Percentiles rank a stretch among this genome's conserved stretches.
Evolutionary conservation across 2,113 vertebrate species (phyloP).

Genomic region (Oxyura jamaicensis): DNA sequence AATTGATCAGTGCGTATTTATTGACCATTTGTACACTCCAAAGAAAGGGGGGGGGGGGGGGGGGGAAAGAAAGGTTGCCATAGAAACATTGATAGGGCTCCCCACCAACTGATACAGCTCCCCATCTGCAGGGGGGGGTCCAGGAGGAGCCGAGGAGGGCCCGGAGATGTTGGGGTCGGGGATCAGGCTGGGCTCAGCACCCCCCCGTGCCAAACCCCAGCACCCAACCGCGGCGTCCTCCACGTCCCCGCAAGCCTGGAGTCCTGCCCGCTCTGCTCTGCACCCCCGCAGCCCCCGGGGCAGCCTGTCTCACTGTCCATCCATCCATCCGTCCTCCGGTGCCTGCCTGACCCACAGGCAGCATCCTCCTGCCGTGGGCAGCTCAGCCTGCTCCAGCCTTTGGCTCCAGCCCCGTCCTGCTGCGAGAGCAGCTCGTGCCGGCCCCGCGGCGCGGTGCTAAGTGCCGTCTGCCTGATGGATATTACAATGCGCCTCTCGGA

Average conservation of each 20-base stretch:
- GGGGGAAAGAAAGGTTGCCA: conserved; percentile 49
- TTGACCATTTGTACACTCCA: conserved; percentile 40
- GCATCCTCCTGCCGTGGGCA: not conserved
- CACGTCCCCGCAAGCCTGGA: not conserved
- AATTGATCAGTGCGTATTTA: conserved; percentile 67
- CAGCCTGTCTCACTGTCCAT: not conserved
- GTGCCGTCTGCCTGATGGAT: conserved; percentile 9
- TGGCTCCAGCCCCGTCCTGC: not conserved
- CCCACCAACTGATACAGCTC: conserved; percentile 44
- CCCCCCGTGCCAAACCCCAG: not conserved
- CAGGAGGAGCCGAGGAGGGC: not conserved
- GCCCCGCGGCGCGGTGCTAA: not conserved
- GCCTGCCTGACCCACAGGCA: accelerated
- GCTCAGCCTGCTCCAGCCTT: not conserved
- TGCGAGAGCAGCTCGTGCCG: not conserved
- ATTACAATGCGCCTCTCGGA: not conserved
- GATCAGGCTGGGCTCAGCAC: not conserved
- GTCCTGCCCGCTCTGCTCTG: not conserved
- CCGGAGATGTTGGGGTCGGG: not conserved
- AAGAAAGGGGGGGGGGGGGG: not conserved
- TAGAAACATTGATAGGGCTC: conserved; percentile 72
- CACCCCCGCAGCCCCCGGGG: not conserved
- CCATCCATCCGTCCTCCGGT: not conserved
- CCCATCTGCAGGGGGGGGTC: not conserved
- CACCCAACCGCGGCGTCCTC: not conserved